A percentile compares a stretch with the other conserved stretches of the same genome.
Evolutionary conservation across 2,113 vertebrate species (phyloP).

Genomic region (Rattus rattus): DNA sequence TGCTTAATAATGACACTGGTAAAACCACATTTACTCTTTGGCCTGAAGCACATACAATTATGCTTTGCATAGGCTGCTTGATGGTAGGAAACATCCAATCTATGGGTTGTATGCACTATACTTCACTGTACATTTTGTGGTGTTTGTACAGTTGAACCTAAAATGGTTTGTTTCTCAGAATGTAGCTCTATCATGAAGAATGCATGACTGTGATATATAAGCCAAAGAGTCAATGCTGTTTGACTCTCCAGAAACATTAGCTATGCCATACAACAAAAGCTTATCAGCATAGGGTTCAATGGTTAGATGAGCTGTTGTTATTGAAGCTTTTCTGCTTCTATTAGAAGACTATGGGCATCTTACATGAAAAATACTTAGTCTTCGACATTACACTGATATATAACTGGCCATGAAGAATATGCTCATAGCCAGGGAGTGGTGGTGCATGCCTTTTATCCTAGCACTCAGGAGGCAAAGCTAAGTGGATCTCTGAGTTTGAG

Average conservation of each 20-base stretch:
- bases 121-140: background rate
- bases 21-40: background rate
- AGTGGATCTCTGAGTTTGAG: background rate
- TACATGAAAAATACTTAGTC: background rate
- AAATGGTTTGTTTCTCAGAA: background rate
- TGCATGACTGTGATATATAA: background rate
- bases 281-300: background rate
- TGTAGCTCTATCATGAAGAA: background rate
- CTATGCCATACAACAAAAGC: background rate
- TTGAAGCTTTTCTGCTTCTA: background rate
- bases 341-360: background rate
- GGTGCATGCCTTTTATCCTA: background rate
- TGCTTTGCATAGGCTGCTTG: background rate
- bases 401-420: too few relatives aligned
- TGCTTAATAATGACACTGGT: background rate
- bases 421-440: background rate
- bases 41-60: background rate
- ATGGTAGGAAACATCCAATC: background rate
- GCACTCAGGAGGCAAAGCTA: background rate
- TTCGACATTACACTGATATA: background rate
- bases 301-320: background rate
- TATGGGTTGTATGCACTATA: background rate
- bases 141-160: too few relatives aligned
- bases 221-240: background rate
- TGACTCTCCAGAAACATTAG: background rate